Evolutionary conservation across 2,113 vertebrate species (phyloP).

Genomic region (Plecturocebus donacophilus): DNA sequence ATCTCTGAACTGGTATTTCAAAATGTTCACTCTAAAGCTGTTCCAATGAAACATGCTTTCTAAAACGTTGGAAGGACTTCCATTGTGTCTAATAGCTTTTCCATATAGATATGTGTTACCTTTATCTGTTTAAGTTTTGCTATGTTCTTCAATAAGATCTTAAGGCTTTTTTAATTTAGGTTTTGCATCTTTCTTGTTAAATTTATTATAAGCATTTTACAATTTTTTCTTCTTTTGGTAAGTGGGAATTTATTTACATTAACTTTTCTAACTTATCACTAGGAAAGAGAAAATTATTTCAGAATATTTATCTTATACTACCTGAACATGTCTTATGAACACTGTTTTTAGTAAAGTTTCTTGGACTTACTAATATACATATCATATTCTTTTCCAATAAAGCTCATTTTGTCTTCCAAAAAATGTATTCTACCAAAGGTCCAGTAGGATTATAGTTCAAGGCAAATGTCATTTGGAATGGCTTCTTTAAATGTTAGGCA

Average conservation of each 20-base stretch:
- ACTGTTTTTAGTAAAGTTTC: background rate
- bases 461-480: background rate
- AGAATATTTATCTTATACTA: background rate
- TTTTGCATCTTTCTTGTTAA: background rate
- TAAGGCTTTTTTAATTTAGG: background rate
- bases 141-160: background rate
- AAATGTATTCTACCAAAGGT: background rate
- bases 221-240: background rate
- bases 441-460: background rate
- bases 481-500: background rate
- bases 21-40: background rate
- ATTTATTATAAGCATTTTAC: background rate
- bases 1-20: slow-evolving; percentile 3
- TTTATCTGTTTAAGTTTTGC: background rate
- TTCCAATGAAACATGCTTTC: background rate
- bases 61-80: background rate
- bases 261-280: background rate
- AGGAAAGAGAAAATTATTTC: background rate
- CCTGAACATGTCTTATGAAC: background rate
- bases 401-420: background rate
- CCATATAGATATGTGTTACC: background rate
- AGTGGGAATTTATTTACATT: background rate
- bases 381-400: slow-evolving; percentile 14
- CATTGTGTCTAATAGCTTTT: background rate
- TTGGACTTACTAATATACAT: slow-evolving; percentile 11